These are phyloP conservation scores for Aselliscus stoliczkanus DNA, from an alignment of 2,797 vertebrate genomes.

Conservation along the genomic window DNA sequence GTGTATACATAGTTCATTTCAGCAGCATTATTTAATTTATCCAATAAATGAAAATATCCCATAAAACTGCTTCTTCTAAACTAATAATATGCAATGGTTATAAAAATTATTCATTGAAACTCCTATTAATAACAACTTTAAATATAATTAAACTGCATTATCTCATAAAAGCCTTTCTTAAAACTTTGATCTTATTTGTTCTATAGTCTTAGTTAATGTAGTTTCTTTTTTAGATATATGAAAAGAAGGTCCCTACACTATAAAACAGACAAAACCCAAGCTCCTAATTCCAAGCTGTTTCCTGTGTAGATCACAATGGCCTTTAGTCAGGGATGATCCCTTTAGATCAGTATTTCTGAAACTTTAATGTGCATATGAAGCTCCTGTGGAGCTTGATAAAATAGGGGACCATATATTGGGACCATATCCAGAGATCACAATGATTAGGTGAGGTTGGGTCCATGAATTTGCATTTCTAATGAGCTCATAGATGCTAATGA, in stretches of 20 bases:
- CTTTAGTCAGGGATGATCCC: background rate
- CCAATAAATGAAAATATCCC: background rate
- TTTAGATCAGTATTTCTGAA: background rate
- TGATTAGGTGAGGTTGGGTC: background rate
- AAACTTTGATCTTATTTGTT: background rate
- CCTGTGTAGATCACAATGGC: background rate
- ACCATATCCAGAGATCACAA: background rate
- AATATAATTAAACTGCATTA: background rate
- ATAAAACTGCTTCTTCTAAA: background rate
- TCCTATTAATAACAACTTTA: background rate
- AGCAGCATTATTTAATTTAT: background rate
- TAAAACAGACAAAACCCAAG: background rate
- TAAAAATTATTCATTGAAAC: background rate
- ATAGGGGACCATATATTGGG: background rate
- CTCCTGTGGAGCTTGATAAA: background rate
- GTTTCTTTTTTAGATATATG: background rate
- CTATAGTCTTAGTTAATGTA: background rate
- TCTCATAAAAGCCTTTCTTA: background rate
- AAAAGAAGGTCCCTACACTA: background rate
- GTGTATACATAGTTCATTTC: background rate
- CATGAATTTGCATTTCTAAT: conserved; percentile 13
- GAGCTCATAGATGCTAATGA: background rate
- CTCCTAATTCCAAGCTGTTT: conserved; percentile 38
- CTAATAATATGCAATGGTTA: background rate
- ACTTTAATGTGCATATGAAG: background rate